These are phyloP conservation scores for Polypedilum pembai DNA, from an alignment of 1,140 invertebrate genomes.

Conservation along the genomic window DNA sequence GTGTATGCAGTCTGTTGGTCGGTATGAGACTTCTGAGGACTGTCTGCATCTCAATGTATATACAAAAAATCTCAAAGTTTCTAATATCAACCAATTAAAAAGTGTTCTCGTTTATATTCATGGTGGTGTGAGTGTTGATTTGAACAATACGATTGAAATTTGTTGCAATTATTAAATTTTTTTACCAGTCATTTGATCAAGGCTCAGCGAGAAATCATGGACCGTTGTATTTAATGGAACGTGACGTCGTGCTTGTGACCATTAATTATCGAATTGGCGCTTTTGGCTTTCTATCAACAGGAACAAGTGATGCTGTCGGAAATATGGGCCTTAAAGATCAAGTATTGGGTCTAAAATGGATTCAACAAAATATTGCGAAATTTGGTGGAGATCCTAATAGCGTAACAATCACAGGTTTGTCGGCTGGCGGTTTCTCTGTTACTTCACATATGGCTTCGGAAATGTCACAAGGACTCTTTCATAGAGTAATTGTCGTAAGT, in stretches of 20 bases:
- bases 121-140: slow-evolving; percentile 36
- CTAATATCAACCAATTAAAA: background rate
- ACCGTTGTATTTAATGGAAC: slow-evolving; percentile 43
- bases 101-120: slow-evolving; percentile 42
- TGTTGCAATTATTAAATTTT: background rate
- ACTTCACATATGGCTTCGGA: slow-evolving; percentile 45
- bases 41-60: slow-evolving; percentile 82
- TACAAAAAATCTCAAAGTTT: slow-evolving; percentile 47
- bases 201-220: slow-evolving; percentile 37
- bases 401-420: slow-evolving; percentile 50
- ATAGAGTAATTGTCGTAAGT: slow-evolving; percentile 46
- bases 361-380: slow-evolving; percentile 46
- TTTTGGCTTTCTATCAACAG: slow-evolving; percentile 50
- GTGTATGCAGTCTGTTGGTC: background rate
- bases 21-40: slow-evolving; percentile 55
- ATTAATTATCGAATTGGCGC: slow-evolving; percentile 46
- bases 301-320: slow-evolving; percentile 40
- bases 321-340: slow-evolving; percentile 36
- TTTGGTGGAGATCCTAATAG: slow-evolving; percentile 54
- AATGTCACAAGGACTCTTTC: slow-evolving; percentile 47
- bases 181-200: slow-evolving; percentile 35
- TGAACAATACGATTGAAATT: background rate
- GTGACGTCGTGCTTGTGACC: slow-evolving; percentile 45
- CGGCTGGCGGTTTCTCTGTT: slow-evolving; percentile 45
- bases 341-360: slow-evolving; percentile 43